A percentile compares a stretch with the other conserved stretches of the same genome.
Conservation (phyloP, 2,888 invertebrate species). For the Phragmatobia fuliginosa region DNA sequence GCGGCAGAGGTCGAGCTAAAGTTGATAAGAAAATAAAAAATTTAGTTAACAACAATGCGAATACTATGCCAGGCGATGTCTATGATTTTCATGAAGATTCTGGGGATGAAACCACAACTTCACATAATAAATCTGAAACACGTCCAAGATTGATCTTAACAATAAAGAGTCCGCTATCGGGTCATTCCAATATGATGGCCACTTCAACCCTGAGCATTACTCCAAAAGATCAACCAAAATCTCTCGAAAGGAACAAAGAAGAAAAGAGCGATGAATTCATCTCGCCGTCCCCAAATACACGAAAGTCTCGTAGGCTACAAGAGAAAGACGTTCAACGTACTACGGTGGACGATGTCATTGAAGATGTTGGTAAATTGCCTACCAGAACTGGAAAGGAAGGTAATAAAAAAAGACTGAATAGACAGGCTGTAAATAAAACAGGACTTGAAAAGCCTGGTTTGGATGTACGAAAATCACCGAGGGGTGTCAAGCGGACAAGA, state of each 20-base stretch:
- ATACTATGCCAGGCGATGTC: constrained; percentile 90
- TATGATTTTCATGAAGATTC: constrained; percentile 97
- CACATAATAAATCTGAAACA: constrained; percentile 79
- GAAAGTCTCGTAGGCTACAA: constrained; percentile 93
- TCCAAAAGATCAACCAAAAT: constrained; percentile 71
- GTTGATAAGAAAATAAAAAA: constrained; percentile 84
- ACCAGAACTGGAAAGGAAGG: constrained; percentile 63
- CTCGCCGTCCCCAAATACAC: constrained; percentile 89
- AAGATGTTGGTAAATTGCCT: constrained; percentile 93
- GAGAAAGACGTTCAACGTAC: constrained; percentile 92
- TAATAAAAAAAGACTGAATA: constrained; percentile 84
- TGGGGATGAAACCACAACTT: constrained; percentile 89
- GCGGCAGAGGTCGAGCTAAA: constrained; percentile 84
- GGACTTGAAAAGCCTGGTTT: constrained; percentile 61
- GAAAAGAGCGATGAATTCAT: constrained; percentile 88
- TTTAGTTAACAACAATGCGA: constrained; percentile 82
- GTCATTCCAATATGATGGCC: constrained; percentile 72
- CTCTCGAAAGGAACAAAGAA: constrained; percentile 73
- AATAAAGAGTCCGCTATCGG: constrained; percentile 90
- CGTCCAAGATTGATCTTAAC: constrained; percentile 93
- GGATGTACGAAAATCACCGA: constrained; percentile 88
- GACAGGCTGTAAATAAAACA: constrained; percentile 80
- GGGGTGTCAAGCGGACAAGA: constrained; percentile 87
- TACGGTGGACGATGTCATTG: constrained; percentile 95
- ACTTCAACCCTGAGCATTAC: constrained; percentile 77